These are phyloP conservation scores for Leptopilina clavipes DNA, from an alignment of 1,140 invertebrate genomes.

Conservation along the genomic window DNA sequence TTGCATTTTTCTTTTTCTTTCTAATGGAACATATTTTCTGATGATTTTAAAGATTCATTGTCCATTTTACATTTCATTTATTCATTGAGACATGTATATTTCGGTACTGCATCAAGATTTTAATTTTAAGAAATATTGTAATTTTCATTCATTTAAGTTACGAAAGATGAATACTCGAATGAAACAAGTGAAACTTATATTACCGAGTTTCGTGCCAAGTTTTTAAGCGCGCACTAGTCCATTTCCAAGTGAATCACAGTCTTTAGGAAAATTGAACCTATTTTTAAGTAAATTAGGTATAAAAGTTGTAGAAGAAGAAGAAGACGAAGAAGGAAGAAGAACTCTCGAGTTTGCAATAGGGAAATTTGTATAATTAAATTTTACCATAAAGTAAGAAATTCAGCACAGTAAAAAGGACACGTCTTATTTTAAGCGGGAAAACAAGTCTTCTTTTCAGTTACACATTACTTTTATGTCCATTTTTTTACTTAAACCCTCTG, in stretches of 20 bases:
- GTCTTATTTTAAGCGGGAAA: no score
- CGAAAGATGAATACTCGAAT: background rate
- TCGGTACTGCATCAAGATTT: background rate
- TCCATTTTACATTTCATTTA: background rate
- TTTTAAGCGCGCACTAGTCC: slow-evolving; percentile 3
- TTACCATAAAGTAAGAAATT: no score
- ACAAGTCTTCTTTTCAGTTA: no score
- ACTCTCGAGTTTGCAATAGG: no score
- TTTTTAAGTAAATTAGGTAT: slow-evolving; percentile 17
- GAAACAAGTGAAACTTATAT: slow-evolving; percentile 8
- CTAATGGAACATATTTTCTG: background rate
- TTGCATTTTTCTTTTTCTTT: no score
- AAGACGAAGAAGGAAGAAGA: no score
- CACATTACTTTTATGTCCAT: no score
- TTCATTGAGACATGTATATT: background rate
- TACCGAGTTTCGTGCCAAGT: slow-evolving; percentile 1
- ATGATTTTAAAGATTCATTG: background rate
- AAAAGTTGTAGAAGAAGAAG: background rate
- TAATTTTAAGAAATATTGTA: slow-evolving; percentile 4
- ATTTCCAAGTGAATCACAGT: slow-evolving; percentile 14
- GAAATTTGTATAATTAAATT: no score
- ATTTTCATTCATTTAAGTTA: slow-evolving; percentile 3
- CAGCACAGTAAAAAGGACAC: no score
- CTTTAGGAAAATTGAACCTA: slow-evolving; percentile 1
- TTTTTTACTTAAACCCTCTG: no score